Evolutionary conservation across 1,140 invertebrate species (phyloP).

Genomic region (Agrilus planipennis): DNA sequence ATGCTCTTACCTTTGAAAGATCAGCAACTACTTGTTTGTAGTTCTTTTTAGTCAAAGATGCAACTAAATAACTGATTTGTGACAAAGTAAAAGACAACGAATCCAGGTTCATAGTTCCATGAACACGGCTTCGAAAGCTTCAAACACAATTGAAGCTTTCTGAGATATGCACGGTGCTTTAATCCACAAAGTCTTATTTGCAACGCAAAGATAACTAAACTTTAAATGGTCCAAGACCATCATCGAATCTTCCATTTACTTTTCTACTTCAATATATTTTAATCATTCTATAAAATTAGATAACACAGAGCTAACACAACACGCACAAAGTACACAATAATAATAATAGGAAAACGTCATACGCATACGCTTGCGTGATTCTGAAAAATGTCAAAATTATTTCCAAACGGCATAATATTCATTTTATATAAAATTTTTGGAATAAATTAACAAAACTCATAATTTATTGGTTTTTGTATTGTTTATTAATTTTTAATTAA

Average conservation of each 20-base stretch:
- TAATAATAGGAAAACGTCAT: background rate
- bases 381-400: too few species aligned
- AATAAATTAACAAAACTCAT: too few species aligned
- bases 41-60: slow-evolving; percentile 92
- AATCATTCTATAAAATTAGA: slow-evolving; percentile 17
- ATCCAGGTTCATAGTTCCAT: slow-evolving; percentile 98
- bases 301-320: slow-evolving; percentile 16
- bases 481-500: too few species aligned
- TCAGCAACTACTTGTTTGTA: slow-evolving; percentile 78
- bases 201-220: slow-evolving; percentile 47
- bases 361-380: background rate
- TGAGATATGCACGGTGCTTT: slow-evolving; percentile 47
- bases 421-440: too few species aligned
- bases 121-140: slow-evolving; percentile 69
- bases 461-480: too few species aligned
- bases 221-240: slow-evolving; percentile 50
- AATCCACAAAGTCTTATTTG: slow-evolving; percentile 43
- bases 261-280: slow-evolving; percentile 35
- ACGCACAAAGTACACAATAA: slow-evolving; percentile 21
- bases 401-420: too few species aligned
- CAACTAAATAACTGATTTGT: slow-evolving; percentile 94
- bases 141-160: slow-evolving; percentile 77
- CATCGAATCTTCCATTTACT: slow-evolving; percentile 54
- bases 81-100: slow-evolving; percentile 94
- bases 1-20: slow-evolving; percentile 51